These are phyloP conservation scores for Dendropsophus ebraccatus DNA, from an alignment of 2,113 vertebrate species.

Conservation along the genomic window DNA sequence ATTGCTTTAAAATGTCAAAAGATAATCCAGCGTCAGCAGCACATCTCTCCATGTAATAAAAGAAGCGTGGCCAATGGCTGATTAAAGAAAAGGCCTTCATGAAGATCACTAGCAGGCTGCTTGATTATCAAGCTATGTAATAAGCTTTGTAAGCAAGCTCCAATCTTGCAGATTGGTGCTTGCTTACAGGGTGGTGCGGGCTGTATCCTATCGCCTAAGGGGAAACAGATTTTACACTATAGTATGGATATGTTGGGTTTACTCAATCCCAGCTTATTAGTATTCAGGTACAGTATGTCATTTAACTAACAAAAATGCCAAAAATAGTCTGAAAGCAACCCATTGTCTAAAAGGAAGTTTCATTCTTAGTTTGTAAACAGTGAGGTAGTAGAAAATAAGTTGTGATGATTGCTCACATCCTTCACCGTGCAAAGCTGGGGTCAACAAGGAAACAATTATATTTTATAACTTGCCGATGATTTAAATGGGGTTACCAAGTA, in stretches of 20 bases:
- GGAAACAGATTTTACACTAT: not conserved
- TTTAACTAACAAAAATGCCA: not conserved
- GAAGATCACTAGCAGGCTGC: no score
- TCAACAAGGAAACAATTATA: not conserved
- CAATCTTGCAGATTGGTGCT: no score
- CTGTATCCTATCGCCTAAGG: no score
- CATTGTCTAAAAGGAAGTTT: slow-evolving; percentile 3
- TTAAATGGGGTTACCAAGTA: not conserved
- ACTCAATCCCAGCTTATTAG: not conserved
- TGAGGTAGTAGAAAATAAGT: not conserved
- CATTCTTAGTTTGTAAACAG: slow-evolving; percentile 4
- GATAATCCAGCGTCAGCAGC: no score
- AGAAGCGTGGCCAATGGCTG: no score
- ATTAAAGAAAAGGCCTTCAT: no score
- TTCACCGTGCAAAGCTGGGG: not conserved
- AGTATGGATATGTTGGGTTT: not conserved
- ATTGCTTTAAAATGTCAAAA: no score
- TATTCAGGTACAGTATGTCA: not conserved
- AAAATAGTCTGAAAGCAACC: not conserved
- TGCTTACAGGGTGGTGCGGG: no score
- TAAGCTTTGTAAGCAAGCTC: no score
- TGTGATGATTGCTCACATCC: slow-evolving; percentile 5
- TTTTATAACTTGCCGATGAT: not conserved
- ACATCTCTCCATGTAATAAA: no score
- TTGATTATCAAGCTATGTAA: no score